Percentiles rank a stretch among this genome's conserved stretches.
Conservation (phyloP, 2,888 invertebrate genomes). For the Furcula furcula region DNA sequence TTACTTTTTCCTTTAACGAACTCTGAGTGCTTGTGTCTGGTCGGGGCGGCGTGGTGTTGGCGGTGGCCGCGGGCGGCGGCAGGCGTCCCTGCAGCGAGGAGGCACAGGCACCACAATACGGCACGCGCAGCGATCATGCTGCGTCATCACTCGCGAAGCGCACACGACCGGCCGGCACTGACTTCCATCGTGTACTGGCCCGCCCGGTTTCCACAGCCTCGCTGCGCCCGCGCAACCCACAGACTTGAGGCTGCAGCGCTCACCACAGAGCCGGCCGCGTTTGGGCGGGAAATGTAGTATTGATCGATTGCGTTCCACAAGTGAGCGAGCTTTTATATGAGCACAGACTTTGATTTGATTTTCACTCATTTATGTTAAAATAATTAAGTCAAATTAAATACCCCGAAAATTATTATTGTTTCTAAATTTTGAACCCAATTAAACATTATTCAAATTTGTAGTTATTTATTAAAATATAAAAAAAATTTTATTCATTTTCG, state of each 20-base stretch:
- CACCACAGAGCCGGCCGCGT: conserved; percentile 17
- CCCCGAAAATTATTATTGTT: too few species aligned
- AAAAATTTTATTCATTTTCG: too few species aligned
- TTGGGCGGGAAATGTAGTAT: conserved; percentile 45
- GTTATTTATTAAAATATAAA: too few species aligned
- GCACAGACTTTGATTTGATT: not conserved
- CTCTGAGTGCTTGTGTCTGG: conserved; percentile 80
- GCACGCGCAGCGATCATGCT: conserved; percentile 72
- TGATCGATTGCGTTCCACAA: not conserved
- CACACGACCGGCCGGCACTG: conserved; percentile 64
- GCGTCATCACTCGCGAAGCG: conserved; percentile 72
- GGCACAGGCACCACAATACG: conserved; percentile 67
- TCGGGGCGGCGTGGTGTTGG: conserved; percentile 53
- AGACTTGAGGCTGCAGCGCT: conserved; percentile 43
- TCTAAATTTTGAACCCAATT: too few species aligned
- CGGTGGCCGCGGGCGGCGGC: conserved; percentile 56
- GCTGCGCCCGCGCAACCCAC: conserved; percentile 65
- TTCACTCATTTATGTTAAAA: too few species aligned
- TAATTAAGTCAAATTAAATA: too few species aligned
- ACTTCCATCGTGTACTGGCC: conserved; percentile 74
- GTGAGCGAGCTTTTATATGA: not conserved
- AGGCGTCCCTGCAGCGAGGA: conserved; percentile 46
- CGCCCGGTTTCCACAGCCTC: conserved; percentile 55
- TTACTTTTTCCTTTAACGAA: conserved; percentile 91
- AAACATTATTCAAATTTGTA: too few species aligned